Percentiles rank a stretch among this genome's conserved stretches.
phyloP scores from a whole-genome alignment of 2,888 invertebrate genomes.

The Rhagonycha fulva region DNA sequence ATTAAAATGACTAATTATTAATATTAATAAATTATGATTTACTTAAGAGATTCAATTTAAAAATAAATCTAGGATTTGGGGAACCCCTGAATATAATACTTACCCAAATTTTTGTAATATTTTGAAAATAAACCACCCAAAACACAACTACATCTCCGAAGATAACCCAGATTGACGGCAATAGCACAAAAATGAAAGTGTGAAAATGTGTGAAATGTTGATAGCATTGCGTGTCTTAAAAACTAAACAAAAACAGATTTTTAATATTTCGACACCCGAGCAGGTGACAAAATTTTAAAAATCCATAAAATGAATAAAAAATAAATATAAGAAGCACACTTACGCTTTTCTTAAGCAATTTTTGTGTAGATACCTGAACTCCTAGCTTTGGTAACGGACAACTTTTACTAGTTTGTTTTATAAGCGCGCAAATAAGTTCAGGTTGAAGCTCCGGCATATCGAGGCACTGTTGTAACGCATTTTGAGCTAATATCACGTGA shows the following conservation, averaged over 20 bases:
- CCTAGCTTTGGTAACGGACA: conserved; percentile 69
- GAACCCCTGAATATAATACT: not conserved
- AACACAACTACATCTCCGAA: too few relatives aligned
- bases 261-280: conserved; percentile 19
- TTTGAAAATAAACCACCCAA: too few relatives aligned
- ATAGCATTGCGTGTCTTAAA: conserved; percentile 33
- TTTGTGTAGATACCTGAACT: conserved; percentile 61
- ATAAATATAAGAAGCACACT: conserved; percentile 62
- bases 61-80: not conserved
- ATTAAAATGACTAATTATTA: too few relatives aligned
- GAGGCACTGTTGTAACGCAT: conserved; percentile 90
- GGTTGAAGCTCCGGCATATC: conserved; percentile 89
- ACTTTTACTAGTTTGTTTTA: conserved; percentile 90
- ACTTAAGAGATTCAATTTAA: too few relatives aligned
- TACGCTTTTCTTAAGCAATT: conserved; percentile 62
- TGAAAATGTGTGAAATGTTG: not conserved
- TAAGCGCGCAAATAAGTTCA: conserved; percentile 89
- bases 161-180: too few relatives aligned
- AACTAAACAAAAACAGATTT: conserved; percentile 40
- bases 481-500: conserved; percentile 96
- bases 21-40: too few relatives aligned
- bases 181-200: not conserved
- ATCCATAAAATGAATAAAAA: conserved; percentile 37
- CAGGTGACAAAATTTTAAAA: conserved; percentile 11
- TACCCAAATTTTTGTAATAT: too few relatives aligned